Conservation (phyloP, 2,797 vertebrate genomes). For the Microcaecilia unicolor region DNA sequence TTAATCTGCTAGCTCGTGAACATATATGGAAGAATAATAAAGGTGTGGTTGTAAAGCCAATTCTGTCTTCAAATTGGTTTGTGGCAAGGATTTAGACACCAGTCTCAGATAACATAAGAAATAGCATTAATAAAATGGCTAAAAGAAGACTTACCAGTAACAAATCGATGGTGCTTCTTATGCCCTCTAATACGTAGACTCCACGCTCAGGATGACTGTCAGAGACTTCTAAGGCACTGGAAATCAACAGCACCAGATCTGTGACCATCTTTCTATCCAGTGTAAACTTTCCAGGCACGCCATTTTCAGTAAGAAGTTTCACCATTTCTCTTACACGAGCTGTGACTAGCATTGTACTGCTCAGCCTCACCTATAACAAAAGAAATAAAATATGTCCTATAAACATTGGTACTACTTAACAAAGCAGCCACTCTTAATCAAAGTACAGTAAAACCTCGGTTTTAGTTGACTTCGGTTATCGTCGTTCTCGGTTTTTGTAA, state of each 20-base stretch:
- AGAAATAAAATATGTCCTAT: neutral
- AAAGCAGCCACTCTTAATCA: too few relatives aligned
- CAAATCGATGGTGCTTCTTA: slow-evolving; percentile 40
- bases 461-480: too few relatives aligned
- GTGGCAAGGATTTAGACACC: too few relatives aligned
- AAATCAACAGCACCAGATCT: slow-evolving; percentile 44
- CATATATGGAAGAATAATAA: too few relatives aligned
- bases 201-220: neutral
- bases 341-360: slow-evolving; percentile 35
- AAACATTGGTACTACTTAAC: too few relatives aligned
- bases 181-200: slow-evolving; percentile 31
- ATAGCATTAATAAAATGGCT: too few relatives aligned
- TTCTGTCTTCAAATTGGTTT: too few relatives aligned
- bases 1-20: too few relatives aligned
- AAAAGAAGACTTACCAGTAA: slow-evolving; percentile 53
- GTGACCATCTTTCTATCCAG: slow-evolving; percentile 18
- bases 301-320: slow-evolving; percentile 4
- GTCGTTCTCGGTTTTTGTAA: too few relatives aligned
- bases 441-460: too few relatives aligned
- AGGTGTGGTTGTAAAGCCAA: too few relatives aligned
- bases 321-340: slow-evolving; percentile 21
- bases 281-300: neutral
- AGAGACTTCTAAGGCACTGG: slow-evolving; percentile 40
- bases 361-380: slow-evolving; percentile 44
- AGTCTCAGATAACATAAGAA: too few relatives aligned